Percentiles rank a stretch among this genome's conserved stretches.
Evolutionary conservation across 37 sponge, comb jelly and placozoan genomes (phyloP).

Genomic region (Oopsacas minuta): DNA sequence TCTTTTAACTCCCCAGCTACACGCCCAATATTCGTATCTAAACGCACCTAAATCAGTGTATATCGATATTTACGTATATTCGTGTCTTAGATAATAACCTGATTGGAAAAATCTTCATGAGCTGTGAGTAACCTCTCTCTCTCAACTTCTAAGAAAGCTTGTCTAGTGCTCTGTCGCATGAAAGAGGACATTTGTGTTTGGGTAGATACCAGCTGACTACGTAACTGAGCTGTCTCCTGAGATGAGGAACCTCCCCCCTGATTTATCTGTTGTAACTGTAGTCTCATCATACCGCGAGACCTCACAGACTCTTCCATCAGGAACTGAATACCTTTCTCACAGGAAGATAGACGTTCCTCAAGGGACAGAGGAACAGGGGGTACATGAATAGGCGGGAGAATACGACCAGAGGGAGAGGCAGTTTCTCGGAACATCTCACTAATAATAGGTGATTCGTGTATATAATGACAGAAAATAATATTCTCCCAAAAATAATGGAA

Average conservation of each 20-base stretch:
- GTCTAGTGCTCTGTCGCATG: conserved; percentile 17
- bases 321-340: background rate
- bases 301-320: background rate
- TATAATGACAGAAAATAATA: too few species aligned
- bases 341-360: background rate
- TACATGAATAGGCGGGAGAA: background rate
- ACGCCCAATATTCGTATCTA: background rate
- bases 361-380: background rate
- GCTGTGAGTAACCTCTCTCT: background rate
- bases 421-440: background rate
- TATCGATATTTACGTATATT: background rate
- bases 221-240: background rate
- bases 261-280: background rate
- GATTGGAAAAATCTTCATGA: background rate
- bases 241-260: background rate
- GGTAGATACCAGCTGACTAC: background rate
- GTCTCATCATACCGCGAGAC: background rate
- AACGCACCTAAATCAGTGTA: background rate
- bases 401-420: background rate
- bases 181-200: background rate
- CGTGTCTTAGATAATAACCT: background rate
- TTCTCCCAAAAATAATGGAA: background rate
- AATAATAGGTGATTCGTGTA: too few species aligned
- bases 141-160: background rate
- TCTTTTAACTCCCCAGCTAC: background rate